Evolutionary conservation across 2,888 invertebrate species (phyloP), one percentile per base, ranked within the genome.

Genomic region (Caenorhabditis wallacei): DNA sequence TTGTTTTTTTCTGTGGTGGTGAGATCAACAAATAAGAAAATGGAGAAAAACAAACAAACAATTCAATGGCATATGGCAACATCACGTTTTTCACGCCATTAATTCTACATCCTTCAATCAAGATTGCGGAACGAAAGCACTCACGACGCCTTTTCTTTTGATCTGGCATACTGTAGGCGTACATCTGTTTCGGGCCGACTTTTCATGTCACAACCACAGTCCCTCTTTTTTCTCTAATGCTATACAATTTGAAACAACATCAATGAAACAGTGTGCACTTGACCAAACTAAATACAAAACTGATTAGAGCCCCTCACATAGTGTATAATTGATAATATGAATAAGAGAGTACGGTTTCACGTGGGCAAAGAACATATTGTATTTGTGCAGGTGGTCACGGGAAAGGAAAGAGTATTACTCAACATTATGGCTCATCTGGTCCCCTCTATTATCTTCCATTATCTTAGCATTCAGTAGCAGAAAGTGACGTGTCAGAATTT

Each of bases 61-160:
- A 46, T 30, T 22, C 10, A 59, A 8, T n/a, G 26, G 64, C 66
- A 66, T 66, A 66, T 66, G 66, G 53, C 51, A 53, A 66, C 26
- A 66, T 68, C 68, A 66, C 66, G 68, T 68, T 76, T 61, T 68
- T 68, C 76, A 68, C 61, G 68, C 61, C 68, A 76, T 76, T 64
- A 74, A 64, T 74, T 74, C 30, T 26, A 35, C 30, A 35, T 57
- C 37, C 20, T 56, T 56, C 35, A 57, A 74, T 74, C 74, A 74
- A 66, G 66, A 66, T 75, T 66, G 75, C 63, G 75, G 75, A 75
- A 74, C 54, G 66, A 66, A 59, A 8, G 43, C 24, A 43, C 61
- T 59, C 0, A 37, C 4, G 18, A 30, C 20, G 26, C 20, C 16
- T 30, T n/a, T 53, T 54, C 43, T 57, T 75, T 75, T 75, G 74